A percentile compares a stretch with the other conserved stretches of the same genome.
phyloP scores from a whole-genome alignment of 2,888 invertebrate genomes.

The Sisyra nigra region DNA sequence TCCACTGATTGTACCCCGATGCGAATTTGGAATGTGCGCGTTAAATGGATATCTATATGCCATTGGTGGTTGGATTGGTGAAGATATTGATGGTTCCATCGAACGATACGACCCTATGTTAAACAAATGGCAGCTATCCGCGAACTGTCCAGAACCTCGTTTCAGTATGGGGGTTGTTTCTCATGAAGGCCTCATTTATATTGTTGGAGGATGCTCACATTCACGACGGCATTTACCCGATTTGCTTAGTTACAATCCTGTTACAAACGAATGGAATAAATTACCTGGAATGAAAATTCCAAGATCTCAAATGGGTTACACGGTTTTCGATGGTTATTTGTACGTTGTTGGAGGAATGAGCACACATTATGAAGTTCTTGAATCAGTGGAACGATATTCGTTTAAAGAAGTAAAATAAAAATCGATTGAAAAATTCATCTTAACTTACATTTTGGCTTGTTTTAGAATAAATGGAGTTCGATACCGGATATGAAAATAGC shows the following conservation, averaged over 20 bases:
- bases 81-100: conserved; percentile 76
- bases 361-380: conserved; percentile 60
- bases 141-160: conserved; percentile 66
- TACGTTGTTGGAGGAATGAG: conserved; percentile 85
- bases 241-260: conserved; percentile 64
- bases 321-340: conserved; percentile 65
- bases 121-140: conserved; percentile 62
- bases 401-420: conserved; percentile 47
- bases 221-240: conserved; percentile 65
- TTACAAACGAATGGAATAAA: conserved; percentile 61
- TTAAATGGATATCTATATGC: conserved; percentile 71
- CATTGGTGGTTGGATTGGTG: conserved; percentile 87
- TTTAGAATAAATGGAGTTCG: conserved; percentile 63
- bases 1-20: conserved; percentile 46
- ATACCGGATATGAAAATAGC: conserved; percentile 57
- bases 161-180: conserved; percentile 87
- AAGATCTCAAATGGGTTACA: conserved; percentile 78
- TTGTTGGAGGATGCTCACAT: conserved; percentile 80
- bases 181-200: conserved; percentile 69
- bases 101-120: conserved; percentile 71
- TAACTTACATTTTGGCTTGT: conserved; percentile 14
- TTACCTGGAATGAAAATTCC: conserved; percentile 65
- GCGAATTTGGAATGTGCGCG: conserved; percentile 78
- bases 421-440: neutral
- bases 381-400: conserved; percentile 68